Conservation (phyloP, 2,113 vertebrate species). For the Alaudala cheleensis region DNA sequence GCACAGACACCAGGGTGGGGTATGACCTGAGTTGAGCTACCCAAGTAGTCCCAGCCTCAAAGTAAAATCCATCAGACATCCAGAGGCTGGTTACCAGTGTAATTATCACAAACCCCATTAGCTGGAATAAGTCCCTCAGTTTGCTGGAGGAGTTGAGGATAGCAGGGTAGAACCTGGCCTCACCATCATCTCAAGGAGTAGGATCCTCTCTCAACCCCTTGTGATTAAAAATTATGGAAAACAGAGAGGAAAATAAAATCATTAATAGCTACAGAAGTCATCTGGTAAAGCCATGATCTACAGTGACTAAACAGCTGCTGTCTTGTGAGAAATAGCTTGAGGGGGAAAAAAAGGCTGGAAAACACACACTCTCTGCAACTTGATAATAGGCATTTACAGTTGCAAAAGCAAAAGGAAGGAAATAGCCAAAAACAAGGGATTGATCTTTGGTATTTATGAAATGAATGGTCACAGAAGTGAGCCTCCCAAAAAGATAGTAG, state of each 20-base stretch:
- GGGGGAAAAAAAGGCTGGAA: neutral
- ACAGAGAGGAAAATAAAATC: neutral
- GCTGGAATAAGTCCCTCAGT: neutral
- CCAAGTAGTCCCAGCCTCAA: neutral
- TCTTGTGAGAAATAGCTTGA: neutral
- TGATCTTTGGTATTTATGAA: slow-evolving; percentile 23
- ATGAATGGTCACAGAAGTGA: neutral
- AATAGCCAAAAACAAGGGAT: neutral
- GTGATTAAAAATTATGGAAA: neutral
- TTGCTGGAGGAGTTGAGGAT: neutral
- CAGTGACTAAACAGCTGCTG: neutral
- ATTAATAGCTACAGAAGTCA: neutral
- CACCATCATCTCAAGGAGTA: neutral
- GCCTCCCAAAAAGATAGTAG: neutral
- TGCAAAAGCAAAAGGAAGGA: neutral
- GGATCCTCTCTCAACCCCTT: neutral
- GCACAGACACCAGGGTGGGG: neutral
- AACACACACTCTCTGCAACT: neutral
- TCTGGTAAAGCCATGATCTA: neutral
- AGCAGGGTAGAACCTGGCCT: neutral
- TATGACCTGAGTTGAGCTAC: neutral
- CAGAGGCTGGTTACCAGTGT: neutral
- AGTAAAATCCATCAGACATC: neutral
- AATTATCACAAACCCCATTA: neutral
- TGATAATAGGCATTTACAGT: neutral